Base-by-base conservation (phyloP, 2,113 vertebrate species). In the Indicator indicator region DNA sequence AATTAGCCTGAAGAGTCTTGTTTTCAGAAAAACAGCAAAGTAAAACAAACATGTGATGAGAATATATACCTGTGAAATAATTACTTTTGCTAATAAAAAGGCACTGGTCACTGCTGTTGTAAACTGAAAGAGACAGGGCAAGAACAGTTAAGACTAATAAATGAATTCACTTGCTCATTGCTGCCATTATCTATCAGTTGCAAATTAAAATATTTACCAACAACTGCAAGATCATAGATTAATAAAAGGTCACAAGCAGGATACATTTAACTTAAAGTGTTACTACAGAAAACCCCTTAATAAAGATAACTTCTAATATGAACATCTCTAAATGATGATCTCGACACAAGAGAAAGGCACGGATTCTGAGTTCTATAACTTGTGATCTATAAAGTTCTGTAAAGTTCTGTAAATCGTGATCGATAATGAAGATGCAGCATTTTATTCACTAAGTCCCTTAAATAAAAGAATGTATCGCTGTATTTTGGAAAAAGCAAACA, bases 81-180 rank as follows among this genome's bases (percentile, higher is more conserved):
- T 98, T 80, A 99, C 99, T 98, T 99, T 99, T 77, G 97, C 98
- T 77, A 99, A 98, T 93, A 99, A 97, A 98, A 99, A 99, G 92
- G 98, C 99, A 97, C 98, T 99, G 97, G 99, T 98, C 97, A 98
- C 97, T 83, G 98, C 98, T 65, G 99, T 99, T 58, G 98, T 99
- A 96, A 99, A 97, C 99, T 99, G 98, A 73, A 98, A 98, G 86
- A 98, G 93, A 98, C 42, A 97, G n/a, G 79, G 94, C 59, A 46
- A 56, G 78, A 83, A 95, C 17, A 89, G 78, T 90, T 76, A 86
- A 94, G 55, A 80, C 70, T 90, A 86, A n/a, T 40, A 77, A 83
- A n/a, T 64, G 16, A 21, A 65, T 86, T 95, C 73, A 73, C 32
- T 81, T 94, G 88, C 58, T 68, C 30, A 67, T 64, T 69, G 89